Conservation (phyloP, 2,888 invertebrate genomes). For the Bedellia somnulentella region DNA sequence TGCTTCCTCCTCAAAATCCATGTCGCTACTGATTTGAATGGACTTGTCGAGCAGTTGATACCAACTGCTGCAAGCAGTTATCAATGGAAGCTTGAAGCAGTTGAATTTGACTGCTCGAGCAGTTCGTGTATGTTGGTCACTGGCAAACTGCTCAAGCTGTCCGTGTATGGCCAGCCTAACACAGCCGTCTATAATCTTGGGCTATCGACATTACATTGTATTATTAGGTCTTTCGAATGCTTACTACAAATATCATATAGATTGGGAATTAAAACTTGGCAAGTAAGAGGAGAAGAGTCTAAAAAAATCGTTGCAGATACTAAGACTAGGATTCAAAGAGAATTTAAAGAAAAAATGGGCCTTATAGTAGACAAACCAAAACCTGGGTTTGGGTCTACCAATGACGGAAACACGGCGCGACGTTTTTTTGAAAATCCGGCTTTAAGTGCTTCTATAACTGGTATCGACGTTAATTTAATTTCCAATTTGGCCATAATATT, state of each 20-base stretch:
- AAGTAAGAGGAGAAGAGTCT: not conserved
- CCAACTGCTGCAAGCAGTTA: too few species aligned
- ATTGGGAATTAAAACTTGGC: not conserved
- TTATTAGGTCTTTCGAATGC: slow-evolving; percentile 16
- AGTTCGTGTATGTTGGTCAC: too few species aligned
- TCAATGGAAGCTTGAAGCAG: too few species aligned
- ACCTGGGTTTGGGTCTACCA: not conserved
- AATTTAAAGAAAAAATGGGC: not conserved
- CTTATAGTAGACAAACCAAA: not conserved
- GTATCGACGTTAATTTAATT: slow-evolving; percentile 14
- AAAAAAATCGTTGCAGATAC: slow-evolving; percentile 1
- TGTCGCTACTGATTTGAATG: too few species aligned
- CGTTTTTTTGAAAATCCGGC: slow-evolving; percentile 11
- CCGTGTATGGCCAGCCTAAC: too few species aligned
- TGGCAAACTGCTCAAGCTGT: too few species aligned
- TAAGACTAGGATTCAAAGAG: slow-evolving; percentile 4
- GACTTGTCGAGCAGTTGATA: too few species aligned
- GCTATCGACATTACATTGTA: slow-evolving; percentile 16
- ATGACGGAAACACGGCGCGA: slow-evolving; percentile 8
- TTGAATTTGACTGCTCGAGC: too few species aligned
- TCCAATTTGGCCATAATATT: slow-evolving; percentile 1
- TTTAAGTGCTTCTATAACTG: not conserved
- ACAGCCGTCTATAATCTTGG: slow-evolving; percentile 13
- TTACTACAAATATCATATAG: slow-evolving; percentile 16
- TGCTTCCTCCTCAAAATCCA: too few species aligned